Evolutionary conservation across 2,797 vertebrate species (phyloP).

Genomic region (Typhlichthys eigenmanni): DNA sequence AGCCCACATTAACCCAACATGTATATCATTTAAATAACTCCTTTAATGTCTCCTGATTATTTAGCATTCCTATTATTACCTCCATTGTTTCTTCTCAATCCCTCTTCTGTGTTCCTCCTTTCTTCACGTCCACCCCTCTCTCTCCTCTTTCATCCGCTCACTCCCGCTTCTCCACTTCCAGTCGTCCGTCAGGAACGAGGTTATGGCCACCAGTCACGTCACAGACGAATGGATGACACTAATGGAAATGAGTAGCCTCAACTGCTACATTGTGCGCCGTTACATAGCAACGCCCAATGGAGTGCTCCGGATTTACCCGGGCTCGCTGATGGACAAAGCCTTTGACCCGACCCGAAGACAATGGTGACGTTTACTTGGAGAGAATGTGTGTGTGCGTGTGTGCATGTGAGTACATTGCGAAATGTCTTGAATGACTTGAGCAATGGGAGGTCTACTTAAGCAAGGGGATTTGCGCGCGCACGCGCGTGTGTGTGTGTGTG

Average conservation of each 20-base stretch:
- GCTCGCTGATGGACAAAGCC: constrained; percentile 99
- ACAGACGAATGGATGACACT: constrained; percentile 99
- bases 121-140: constrained; percentile 11
- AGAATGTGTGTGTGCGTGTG: constrained; percentile 35
- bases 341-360: constrained; percentile 99
- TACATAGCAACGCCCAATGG: constrained; percentile 99
- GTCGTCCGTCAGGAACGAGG: constrained; percentile 99
- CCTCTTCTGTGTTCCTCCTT: constrained; percentile 1
- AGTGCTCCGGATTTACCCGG: constrained; percentile 98
- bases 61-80: no score
- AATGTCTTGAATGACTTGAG: constrained; percentile 23
- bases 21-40: no score
- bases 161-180: constrained; percentile 62
- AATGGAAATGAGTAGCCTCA: constrained; percentile 98
- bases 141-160: constrained; percentile 29
- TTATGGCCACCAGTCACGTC: constrained; percentile 99
- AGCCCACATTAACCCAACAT: no score
- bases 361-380: constrained; percentile 86
- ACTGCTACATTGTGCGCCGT: constrained; percentile 99
- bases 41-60: no score
- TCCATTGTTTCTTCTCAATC: neutral
- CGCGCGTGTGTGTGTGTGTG: neutral
- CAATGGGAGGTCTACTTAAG: constrained; percentile 21
- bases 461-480: neutral
- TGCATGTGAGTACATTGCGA: constrained; percentile 28